phyloP scores from a whole-genome alignment of 2,797 vertebrate species.

The Margarornis squamiger region DNA sequence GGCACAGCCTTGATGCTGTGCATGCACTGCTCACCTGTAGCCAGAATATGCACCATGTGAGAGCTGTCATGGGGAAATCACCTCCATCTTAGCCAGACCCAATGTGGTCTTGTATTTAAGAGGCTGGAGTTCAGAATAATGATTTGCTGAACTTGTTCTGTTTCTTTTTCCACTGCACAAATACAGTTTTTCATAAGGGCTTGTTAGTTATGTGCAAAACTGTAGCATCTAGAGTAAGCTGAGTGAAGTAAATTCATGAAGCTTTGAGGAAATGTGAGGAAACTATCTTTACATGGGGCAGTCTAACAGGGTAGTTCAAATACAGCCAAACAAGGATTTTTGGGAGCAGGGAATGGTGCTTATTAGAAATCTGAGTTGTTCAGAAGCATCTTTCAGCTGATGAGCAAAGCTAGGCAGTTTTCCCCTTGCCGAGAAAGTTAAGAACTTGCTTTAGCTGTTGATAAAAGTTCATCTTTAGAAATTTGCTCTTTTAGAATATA shows the following conservation, averaged over 20 bases:
- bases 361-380: neutral
- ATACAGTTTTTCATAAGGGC: neutral
- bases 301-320: neutral
- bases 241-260: neutral
- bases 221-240: neutral
- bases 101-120: accelerated
- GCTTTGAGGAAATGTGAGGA: neutral
- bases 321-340: neutral
- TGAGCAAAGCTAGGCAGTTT: neutral
- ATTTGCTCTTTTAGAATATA: neutral
- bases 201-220: neutral
- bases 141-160: accelerated
- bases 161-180: neutral
- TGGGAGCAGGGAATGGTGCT: neutral
- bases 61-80: accelerated
- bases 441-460: neutral
- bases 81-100: neutral
- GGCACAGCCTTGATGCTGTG: neutral
- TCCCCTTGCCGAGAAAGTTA: neutral
- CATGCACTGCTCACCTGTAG: neutral
- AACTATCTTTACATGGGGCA: neutral
- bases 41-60: neutral
- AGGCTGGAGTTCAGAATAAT: neutral
- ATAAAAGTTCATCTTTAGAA: neutral
- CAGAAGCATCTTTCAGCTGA: neutral